Conservation (phyloP, 2,113 vertebrate genomes). For the Cygnus atratus region DNA sequence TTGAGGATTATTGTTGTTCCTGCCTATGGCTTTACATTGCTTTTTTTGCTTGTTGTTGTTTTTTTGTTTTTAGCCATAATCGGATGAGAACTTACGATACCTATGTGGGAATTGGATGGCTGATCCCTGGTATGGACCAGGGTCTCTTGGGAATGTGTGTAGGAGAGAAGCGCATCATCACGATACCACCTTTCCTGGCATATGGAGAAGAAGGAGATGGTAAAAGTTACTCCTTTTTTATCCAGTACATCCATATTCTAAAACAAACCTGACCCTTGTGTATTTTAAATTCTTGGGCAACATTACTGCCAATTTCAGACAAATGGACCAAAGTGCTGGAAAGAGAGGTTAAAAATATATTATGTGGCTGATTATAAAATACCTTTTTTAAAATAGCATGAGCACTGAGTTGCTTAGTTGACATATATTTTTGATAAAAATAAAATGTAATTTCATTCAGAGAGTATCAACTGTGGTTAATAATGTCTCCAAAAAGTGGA, state of each 20-base stretch:
- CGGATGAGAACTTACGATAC: conserved; percentile 96
- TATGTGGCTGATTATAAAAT: background rate
- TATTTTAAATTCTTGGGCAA: background rate
- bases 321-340: background rate
- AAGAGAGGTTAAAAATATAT: background rate
- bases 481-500: background rate
- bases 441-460: background rate
- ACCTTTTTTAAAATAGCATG: background rate
- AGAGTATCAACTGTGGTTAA: background rate
- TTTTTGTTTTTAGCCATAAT: conserved; percentile 83
- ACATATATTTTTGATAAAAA: background rate
- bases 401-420: background rate
- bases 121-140: conserved; percentile 97
- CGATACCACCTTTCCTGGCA: conserved; percentile 91
- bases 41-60: background rate
- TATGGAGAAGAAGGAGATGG: conserved; percentile 96
- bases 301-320: background rate
- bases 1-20: background rate
- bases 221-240: conserved; percentile 50
- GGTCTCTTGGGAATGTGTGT: conserved; percentile 97
- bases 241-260: background rate
- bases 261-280: background rate
- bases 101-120: conserved; percentile 96
- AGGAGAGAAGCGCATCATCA: conserved; percentile 92
- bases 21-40: background rate